Conservation (phyloP, 2,888 invertebrate species). For the Steinernema hermaphroditum region DNA sequence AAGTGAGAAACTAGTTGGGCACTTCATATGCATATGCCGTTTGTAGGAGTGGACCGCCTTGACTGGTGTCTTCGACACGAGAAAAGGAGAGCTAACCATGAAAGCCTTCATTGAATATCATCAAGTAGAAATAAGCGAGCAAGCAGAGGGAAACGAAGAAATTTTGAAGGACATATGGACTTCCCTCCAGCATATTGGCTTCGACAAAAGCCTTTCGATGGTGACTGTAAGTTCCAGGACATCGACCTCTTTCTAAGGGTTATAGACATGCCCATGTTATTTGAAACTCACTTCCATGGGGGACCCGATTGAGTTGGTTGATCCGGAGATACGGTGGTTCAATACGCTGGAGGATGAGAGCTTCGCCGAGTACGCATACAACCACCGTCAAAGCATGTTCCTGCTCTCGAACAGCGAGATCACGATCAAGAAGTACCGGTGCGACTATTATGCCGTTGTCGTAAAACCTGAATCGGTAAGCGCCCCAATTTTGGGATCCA, state of each 20-base stretch:
- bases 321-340: constrained; percentile 10
- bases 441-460: constrained; percentile 8
- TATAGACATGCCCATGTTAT: neutral
- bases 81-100: constrained; percentile 68
- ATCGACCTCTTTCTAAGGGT: neutral
- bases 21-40: too few species aligned
- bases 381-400: constrained; percentile 23
- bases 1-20: constrained; percentile 24
- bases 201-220: constrained; percentile 22
- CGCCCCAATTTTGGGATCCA: too few species aligned
- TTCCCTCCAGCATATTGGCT: constrained; percentile 31
- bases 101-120: constrained; percentile 69
- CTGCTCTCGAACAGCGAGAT: constrained; percentile 16
- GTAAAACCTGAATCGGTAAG: constrained; percentile 20
- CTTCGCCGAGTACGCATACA: constrained; percentile 17
- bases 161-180: constrained; percentile 30
- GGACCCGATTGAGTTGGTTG: neutral
- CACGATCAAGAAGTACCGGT: constrained; percentile 12
- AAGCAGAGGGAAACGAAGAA: constrained; percentile 45
- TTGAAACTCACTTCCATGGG: neutral
- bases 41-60: constrained; percentile 31
- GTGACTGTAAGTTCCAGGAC: neutral
- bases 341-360: constrained; percentile 17
- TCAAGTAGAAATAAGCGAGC: constrained; percentile 69
- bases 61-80: constrained; percentile 50